Conservation (phyloP, 1,140 invertebrate genomes). For the Bathynomus jamesi region DNA sequence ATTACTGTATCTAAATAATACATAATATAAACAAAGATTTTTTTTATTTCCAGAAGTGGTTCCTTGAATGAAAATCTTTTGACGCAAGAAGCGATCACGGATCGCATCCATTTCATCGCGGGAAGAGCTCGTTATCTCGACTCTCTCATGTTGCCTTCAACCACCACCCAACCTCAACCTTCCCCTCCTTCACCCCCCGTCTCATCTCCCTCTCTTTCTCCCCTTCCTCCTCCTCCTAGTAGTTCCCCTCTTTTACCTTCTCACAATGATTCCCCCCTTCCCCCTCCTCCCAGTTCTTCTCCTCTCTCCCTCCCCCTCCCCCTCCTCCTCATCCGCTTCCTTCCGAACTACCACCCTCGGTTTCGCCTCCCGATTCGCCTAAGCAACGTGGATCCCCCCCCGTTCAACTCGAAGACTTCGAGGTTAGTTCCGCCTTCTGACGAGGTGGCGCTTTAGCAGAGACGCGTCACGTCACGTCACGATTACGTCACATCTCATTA, state of each 20-base stretch:
- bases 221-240: slow-evolving; percentile 2
- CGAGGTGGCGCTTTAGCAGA: background rate
- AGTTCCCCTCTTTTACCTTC: background rate
- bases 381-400: too few species aligned
- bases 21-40: background rate
- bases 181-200: slow-evolving; percentile 1
- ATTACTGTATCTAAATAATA: too few species aligned
- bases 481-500: too few species aligned
- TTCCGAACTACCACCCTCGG: background rate
- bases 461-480: too few species aligned
- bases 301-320: background rate
- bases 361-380: background rate
- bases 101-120: slow-evolving; percentile 29
- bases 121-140: slow-evolving; percentile 28
- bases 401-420: slow-evolving; percentile 11
- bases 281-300: background rate
- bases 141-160: slow-evolving; percentile 26
- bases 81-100: slow-evolving; percentile 32
- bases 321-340: background rate
- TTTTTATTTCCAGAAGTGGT: slow-evolving; percentile 16
- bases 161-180: background rate
- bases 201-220: slow-evolving; percentile 7
- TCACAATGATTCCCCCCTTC: background rate
- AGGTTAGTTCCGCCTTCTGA: slow-evolving; percentile 36
- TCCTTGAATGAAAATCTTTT: slow-evolving; percentile 30